Conservation (phyloP, 2,797 vertebrate species). For the Aldrovandia affinis region DNA sequence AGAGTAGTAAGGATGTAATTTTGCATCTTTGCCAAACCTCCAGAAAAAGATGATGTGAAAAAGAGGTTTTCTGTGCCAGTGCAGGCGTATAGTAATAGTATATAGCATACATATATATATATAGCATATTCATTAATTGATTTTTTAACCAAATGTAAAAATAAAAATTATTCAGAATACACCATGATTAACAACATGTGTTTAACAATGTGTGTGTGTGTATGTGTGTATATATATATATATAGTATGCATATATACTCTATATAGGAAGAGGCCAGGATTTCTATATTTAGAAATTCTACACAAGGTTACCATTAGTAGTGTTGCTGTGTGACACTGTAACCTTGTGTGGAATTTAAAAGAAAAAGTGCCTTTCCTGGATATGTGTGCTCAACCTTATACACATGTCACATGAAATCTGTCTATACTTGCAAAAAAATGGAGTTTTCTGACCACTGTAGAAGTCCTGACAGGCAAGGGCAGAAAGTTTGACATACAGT, state of each 20-base stretch:
- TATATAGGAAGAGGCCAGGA: no score
- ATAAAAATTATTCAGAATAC: no score
- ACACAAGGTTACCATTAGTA: no score
- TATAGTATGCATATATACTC: no score
- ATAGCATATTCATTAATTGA: no score
- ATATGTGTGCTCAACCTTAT: neutral
- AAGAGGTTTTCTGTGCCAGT: neutral
- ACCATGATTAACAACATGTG: no score
- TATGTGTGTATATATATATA: no score
- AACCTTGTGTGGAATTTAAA: neutral
- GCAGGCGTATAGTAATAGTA: neutral
- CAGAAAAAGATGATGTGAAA: neutral
- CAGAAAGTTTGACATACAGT: neutral
- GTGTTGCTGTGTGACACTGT: no score
- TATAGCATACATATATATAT: no score
- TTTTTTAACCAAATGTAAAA: no score
- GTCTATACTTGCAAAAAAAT: neutral
- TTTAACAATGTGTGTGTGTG: no score
- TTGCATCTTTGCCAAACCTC: neutral
- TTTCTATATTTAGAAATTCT: no score
- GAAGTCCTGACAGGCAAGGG: neutral
- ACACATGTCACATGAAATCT: neutral
- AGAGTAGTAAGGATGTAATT: neutral
- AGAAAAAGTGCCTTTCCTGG: neutral
- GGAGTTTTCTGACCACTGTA: neutral